phyloP scores from a whole-genome alignment of 2,113 vertebrate species.

The Bos indicus region DNA sequence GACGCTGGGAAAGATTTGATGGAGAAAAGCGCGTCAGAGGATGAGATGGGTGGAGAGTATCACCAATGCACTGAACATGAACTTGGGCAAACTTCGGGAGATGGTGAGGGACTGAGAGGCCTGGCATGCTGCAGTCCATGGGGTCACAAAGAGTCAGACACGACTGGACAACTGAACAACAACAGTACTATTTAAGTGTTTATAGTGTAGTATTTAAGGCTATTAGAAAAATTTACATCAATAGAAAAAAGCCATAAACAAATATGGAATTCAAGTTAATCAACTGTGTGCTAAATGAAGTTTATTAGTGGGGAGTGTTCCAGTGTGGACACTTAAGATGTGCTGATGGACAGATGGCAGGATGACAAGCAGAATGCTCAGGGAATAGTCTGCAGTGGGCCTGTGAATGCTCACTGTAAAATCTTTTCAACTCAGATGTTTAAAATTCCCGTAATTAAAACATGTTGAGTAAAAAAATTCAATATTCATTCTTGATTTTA shows the following conservation, averaged over 20 bases:
- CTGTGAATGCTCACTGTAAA: neutral
- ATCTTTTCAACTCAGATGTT: neutral
- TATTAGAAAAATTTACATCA: neutral
- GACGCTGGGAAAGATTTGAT: neutral
- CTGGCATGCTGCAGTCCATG: neutral
- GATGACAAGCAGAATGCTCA: neutral
- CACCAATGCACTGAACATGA: neutral
- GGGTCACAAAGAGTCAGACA: neutral
- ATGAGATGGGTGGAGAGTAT: neutral
- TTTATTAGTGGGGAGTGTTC: neutral
- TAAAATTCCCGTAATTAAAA: neutral
- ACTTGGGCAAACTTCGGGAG: neutral
- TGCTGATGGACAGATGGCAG: neutral
- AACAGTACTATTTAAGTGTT: neutral
- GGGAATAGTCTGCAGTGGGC: neutral
- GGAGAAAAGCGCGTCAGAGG: neutral
- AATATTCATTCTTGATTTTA: neutral
- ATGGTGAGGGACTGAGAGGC: neutral
- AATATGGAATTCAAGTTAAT: neutral
- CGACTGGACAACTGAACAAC: neutral
- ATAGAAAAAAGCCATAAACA: neutral
- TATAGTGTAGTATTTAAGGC: neutral
- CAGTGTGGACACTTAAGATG: neutral
- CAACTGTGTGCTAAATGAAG: neutral
- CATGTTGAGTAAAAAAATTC: neutral